Conservation (phyloP, 2,888 invertebrate genomes). For the Megaustenia siamemsis region DNA sequence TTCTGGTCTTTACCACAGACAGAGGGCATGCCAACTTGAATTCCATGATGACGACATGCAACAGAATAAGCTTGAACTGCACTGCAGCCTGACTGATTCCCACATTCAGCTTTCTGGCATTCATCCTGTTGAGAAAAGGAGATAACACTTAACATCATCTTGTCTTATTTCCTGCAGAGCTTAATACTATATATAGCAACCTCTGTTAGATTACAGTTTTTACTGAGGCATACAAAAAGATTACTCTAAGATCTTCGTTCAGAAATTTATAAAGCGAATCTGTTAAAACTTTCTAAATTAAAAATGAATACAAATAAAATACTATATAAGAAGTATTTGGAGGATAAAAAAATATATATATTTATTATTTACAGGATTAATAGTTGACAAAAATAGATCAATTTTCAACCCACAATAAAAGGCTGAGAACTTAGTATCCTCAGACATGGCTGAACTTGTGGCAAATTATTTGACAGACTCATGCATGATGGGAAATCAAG, state of each 20-base stretch:
- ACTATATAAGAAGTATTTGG: too few relatives aligned
- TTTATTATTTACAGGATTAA: too few relatives aligned
- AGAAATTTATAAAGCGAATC: too few relatives aligned
- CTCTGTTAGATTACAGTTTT: too few relatives aligned
- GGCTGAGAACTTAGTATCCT: constrained; percentile 22
- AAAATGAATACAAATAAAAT: too few relatives aligned
- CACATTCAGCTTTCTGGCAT: constrained; percentile 39
- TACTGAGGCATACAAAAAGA: too few relatives aligned
- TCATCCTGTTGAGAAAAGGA: not conserved
- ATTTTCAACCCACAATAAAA: constrained; percentile 37
- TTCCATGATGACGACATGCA: constrained; percentile 35
- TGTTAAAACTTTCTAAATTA: too few relatives aligned
- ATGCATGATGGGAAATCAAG: constrained; percentile 22
- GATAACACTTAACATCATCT: not conserved
- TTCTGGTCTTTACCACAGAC: constrained; percentile 44
- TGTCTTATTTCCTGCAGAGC: too few relatives aligned
- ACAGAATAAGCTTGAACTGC: constrained; percentile 24
- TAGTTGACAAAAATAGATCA: too few relatives aligned
- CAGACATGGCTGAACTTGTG: constrained; percentile 7
- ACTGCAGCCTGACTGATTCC: constrained; percentile 30
- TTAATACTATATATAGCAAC: too few relatives aligned
- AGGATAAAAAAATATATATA: too few relatives aligned
- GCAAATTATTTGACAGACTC: constrained; percentile 19
- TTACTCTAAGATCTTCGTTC: too few relatives aligned
- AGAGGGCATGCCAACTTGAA: constrained; percentile 3